phyloP scores from a whole-genome alignment of 1,140 invertebrate species.

The Sitophilus oryzae region DNA sequence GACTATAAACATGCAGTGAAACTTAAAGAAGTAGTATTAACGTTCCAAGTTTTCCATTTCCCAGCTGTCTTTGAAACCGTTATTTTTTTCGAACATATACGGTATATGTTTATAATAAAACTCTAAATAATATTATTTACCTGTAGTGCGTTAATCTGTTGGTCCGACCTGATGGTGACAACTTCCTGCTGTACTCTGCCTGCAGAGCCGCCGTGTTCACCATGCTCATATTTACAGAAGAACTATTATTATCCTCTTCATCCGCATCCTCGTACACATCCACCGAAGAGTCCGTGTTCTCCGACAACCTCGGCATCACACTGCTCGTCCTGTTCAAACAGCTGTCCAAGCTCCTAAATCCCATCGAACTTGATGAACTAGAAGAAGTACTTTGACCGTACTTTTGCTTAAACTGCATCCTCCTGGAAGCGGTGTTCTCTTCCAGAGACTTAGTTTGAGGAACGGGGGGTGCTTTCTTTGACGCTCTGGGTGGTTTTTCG shows the following conservation, averaged over 20 bases:
- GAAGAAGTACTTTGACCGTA: constrained; percentile 53
- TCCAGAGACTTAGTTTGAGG: constrained; percentile 54
- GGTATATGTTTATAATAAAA: too few relatives aligned
- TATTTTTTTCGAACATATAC: too few relatives aligned
- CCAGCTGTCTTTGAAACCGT: too few relatives aligned
- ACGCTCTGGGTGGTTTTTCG: constrained; percentile 22
- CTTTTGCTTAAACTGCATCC: constrained; percentile 49
- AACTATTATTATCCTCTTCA: constrained; percentile 50
- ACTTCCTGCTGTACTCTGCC: constrained; percentile 31
- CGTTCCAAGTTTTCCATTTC: too few relatives aligned
- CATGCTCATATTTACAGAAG: constrained; percentile 42
- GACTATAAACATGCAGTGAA: too few relatives aligned
- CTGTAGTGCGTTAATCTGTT: constrained; percentile 29
- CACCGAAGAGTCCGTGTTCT: constrained; percentile 53
- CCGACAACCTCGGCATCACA: constrained; percentile 50
- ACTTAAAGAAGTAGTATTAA: too few relatives aligned
- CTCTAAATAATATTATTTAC: constrained; percentile 1
- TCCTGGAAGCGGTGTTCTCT: constrained; percentile 47
- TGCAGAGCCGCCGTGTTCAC: constrained; percentile 15
- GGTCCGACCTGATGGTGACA: constrained; percentile 44
- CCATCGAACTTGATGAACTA: constrained; percentile 52
- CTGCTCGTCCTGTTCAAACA: constrained; percentile 40
- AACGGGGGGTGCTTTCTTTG: constrained; percentile 43
- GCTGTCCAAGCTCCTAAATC: constrained; percentile 54
- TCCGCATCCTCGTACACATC: constrained; percentile 54